phyloP scores from a whole-genome alignment of 2,797 vertebrate genomes.

The Darevskia nairensis region DNA sequence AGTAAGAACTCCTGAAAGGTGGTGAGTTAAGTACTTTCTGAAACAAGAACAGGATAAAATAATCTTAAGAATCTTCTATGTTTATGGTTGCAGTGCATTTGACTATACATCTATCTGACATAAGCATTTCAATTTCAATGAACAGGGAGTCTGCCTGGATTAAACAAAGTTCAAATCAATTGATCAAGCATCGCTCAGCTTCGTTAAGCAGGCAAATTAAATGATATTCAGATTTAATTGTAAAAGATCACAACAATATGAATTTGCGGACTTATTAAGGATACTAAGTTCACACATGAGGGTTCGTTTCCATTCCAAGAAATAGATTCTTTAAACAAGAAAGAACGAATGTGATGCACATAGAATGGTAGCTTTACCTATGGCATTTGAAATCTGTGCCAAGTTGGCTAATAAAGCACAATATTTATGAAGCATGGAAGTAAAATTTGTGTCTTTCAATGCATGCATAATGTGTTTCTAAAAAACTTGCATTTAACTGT shows the following conservation, averaged over 20 bases:
- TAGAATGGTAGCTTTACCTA: background rate
- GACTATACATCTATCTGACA: background rate
- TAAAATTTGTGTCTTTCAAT: background rate
- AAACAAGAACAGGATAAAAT: background rate
- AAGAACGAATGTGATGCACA: background rate
- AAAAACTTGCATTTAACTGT: background rate
- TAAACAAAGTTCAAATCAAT: background rate
- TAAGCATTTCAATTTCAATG: background rate
- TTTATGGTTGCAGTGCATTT: background rate
- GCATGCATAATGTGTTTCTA: background rate
- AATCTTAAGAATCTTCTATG: background rate
- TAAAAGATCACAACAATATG: constrained; percentile 10
- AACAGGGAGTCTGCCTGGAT: background rate
- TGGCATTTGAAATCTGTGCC: background rate
- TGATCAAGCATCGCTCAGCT: constrained; percentile 14
- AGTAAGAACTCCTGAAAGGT: background rate
- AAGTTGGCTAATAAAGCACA: background rate
- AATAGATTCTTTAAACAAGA: background rate
- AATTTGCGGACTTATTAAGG: constrained; percentile 8
- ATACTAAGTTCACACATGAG: background rate
- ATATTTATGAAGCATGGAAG: background rate
- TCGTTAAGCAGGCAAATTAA: constrained; percentile 23
- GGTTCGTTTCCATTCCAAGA: background rate
- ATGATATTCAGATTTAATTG: constrained; percentile 17
- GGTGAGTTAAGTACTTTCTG: background rate